A percentile compares a stretch with the other conserved stretches of the same genome.
Evolutionary conservation across 2,888 invertebrate species (phyloP).

Genomic region (Ischnura elegans): DNA sequence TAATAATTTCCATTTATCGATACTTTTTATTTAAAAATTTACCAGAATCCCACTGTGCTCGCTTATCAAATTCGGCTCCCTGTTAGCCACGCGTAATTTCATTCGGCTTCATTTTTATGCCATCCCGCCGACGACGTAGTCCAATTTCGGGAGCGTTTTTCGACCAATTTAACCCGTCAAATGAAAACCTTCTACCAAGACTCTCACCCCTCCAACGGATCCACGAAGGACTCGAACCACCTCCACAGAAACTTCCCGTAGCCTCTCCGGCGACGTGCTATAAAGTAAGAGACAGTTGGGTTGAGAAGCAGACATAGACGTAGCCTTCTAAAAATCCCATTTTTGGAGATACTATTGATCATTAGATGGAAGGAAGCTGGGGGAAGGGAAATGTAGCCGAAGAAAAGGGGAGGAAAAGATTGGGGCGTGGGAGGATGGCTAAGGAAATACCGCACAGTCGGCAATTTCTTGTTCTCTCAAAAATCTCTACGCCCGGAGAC

Average conservation of each 20-base stretch:
- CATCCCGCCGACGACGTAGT: neutral
- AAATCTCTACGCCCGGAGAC: conserved; percentile 20
- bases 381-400: neutral
- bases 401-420: neutral
- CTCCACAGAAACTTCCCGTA: neutral
- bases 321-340: too few relatives aligned
- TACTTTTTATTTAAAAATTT: neutral
- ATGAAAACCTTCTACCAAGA: neutral
- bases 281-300: too few relatives aligned
- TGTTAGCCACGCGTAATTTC: conserved; percentile 3
- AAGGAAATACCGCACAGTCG: conserved; percentile 15
- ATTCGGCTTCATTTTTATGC: conserved; percentile 20
- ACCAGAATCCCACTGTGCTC: neutral
- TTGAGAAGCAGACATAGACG: too few relatives aligned
- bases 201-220: neutral
- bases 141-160: conserved; percentile 3
- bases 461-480: conserved; percentile 35
- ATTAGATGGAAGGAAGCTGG: neutral
- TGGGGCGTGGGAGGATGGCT: neutral
- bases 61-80: neutral
- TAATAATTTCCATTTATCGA: neutral
- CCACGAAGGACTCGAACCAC: neutral
- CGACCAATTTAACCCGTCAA: conserved; percentile 31
- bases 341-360: neutral
- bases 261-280: neutral